A percentile compares a stretch with the other conserved stretches of the same genome.
These are phyloP conservation scores for Halcyon senegalensis DNA, from an alignment of 2,113 vertebrate genomes.

Conservation along the genomic window DNA sequence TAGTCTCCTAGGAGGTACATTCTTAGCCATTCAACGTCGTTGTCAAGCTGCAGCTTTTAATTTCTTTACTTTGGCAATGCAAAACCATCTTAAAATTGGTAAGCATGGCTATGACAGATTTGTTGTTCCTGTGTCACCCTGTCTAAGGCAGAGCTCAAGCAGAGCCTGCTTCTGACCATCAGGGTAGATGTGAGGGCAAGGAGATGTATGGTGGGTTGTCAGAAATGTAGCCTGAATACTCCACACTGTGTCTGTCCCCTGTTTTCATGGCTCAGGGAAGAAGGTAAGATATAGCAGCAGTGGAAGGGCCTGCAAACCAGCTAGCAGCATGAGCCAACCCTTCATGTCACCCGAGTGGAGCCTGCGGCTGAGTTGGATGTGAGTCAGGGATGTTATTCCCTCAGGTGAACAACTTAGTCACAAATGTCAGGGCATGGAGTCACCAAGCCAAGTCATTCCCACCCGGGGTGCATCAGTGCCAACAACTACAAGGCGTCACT, in stretches of 20 bases:
- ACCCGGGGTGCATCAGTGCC: rapidly evolving
- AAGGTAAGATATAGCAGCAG: background rate
- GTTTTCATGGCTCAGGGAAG: background rate
- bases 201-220: background rate
- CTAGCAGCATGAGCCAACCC: background rate
- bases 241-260: background rate
- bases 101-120: background rate
- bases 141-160: background rate
- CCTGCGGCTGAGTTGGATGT: rapidly evolving
- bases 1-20: background rate
- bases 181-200: background rate
- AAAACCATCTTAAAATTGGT: background rate
- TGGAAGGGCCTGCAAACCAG: background rate
- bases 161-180: background rate
- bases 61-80: background rate
- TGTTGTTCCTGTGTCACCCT: background rate
- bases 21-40: rapidly evolving
- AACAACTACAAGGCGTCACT: background rate
- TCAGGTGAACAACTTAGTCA: background rate
- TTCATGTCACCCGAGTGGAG: background rate
- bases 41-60: background rate
- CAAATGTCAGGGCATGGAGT: background rate
- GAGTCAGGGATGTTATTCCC: background rate
- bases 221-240: background rate
- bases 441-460: background rate